Percentiles rank a stretch among this genome's conserved stretches.
Evolutionary conservation across 2,888 invertebrate genomes (phyloP).

Genomic region (Corythucha ciliata): DNA sequence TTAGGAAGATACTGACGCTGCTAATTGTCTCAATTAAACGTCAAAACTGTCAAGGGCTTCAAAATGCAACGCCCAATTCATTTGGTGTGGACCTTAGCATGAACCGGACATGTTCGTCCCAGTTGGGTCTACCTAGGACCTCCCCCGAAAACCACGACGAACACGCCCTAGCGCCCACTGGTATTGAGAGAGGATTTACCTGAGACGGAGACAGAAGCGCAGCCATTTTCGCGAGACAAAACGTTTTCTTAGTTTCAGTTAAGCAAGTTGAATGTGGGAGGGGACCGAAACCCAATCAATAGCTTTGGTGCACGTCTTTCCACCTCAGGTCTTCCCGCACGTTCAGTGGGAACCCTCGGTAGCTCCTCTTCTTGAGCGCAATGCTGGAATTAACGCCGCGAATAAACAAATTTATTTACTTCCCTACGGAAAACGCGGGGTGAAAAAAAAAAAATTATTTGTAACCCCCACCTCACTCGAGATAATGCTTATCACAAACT

Average conservation of each 20-base stretch:
- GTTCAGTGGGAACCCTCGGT: too few species aligned
- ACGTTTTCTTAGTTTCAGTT: background rate
- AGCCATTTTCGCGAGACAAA: constrained; percentile 24
- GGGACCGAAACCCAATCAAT: constrained; percentile 25
- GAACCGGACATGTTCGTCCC: too few species aligned
- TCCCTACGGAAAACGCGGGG: too few species aligned
- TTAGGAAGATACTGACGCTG: background rate
- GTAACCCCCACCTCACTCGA: too few species aligned
- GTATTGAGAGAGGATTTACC: constrained; percentile 5
- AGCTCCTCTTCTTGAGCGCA: background rate
- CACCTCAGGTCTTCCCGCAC: background rate
- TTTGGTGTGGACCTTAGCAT: too few species aligned
- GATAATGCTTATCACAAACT: too few species aligned
- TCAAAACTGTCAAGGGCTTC: background rate
- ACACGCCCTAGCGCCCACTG: background rate
- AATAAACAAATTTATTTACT: too few species aligned
- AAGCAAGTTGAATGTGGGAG: constrained; percentile 4
- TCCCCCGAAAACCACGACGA: constrained; percentile 3
- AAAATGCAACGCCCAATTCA: too few species aligned
- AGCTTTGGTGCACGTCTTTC: constrained; percentile 16
- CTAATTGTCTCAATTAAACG: background rate
- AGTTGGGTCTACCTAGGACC: too few species aligned
- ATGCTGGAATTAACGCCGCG: background rate
- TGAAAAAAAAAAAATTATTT: too few species aligned
- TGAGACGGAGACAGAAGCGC: constrained; percentile 23